Conservation (phyloP, 2,888 invertebrate genomes). For the Athetis lepigone region DNA sequence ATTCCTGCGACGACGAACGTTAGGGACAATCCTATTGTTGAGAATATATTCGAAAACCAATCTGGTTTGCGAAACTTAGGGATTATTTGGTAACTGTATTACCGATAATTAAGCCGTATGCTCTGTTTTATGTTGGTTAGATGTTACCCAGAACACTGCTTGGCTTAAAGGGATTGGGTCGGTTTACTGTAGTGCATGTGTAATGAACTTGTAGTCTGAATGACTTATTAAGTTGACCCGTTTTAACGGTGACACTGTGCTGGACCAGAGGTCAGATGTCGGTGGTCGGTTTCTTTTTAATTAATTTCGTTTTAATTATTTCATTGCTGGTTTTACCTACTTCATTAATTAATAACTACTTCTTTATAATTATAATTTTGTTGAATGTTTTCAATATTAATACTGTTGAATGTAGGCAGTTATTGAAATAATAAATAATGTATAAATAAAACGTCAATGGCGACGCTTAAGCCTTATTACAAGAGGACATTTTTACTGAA, state of each 20-base stretch:
- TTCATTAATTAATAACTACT: no score
- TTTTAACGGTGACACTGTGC: background rate
- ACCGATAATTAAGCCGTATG: constrained; percentile 11
- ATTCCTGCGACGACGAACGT: constrained; percentile 2
- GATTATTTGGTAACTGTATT: constrained; percentile 32
- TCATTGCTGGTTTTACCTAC: no score
- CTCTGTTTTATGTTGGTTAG: constrained; percentile 2
- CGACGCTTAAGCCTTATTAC: no score
- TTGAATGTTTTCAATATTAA: no score
- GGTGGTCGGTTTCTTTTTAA: no score
- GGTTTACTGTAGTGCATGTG: background rate
- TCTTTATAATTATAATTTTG: no score
- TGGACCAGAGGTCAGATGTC: no score
- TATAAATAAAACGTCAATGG: no score
- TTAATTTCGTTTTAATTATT: no score
- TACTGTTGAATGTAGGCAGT: no score
- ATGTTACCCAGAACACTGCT: constrained; percentile 20
- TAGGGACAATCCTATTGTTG: constrained; percentile 2
- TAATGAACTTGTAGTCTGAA: background rate
- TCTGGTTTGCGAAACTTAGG: constrained; percentile 16
- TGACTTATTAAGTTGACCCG: background rate
- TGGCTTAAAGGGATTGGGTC: constrained; percentile 4
- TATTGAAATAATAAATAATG: no score
- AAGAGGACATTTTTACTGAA: no score
- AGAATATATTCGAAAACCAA: constrained; percentile 18